Evolutionary conservation across 2,797 vertebrate species (phyloP).

Genomic region (Falco peregrinus): DNA sequence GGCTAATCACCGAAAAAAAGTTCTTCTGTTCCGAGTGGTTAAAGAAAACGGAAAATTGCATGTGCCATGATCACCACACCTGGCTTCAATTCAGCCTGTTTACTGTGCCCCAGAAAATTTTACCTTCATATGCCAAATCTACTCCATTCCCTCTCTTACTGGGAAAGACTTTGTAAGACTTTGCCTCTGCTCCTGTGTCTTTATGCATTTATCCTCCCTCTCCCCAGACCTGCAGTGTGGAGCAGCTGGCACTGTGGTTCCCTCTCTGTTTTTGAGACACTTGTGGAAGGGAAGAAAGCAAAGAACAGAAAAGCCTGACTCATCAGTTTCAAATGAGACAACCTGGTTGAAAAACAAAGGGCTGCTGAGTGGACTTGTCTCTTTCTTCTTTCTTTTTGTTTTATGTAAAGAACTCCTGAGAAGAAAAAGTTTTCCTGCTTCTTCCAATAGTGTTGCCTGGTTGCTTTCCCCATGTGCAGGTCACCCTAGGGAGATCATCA

Average conservation of each 20-base stretch:
- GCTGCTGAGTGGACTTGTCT: neutral
- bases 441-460: neutral
- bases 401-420: neutral
- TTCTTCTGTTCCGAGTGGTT: neutral
- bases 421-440: neutral
- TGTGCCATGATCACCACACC: neutral
- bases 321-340: neutral
- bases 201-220: neutral
- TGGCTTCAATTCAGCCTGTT: neutral
- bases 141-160: neutral
- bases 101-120: neutral
- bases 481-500: fast-evolving
- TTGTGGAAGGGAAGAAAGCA: neutral
- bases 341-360: neutral
- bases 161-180: no score
- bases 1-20: neutral
- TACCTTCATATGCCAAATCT: neutral
- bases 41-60: neutral
- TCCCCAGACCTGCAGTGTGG: neutral
- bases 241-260: fast-evolving
- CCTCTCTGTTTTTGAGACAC: neutral
- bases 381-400: neutral
- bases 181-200: neutral
- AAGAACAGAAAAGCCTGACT: neutral
- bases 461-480: neutral